A percentile compares a stretch with the other conserved stretches of the same genome.
These are phyloP conservation scores for Trematomus loennbergii DNA, from an alignment of 2,113 vertebrate species.

Conservation along the genomic window DNA sequence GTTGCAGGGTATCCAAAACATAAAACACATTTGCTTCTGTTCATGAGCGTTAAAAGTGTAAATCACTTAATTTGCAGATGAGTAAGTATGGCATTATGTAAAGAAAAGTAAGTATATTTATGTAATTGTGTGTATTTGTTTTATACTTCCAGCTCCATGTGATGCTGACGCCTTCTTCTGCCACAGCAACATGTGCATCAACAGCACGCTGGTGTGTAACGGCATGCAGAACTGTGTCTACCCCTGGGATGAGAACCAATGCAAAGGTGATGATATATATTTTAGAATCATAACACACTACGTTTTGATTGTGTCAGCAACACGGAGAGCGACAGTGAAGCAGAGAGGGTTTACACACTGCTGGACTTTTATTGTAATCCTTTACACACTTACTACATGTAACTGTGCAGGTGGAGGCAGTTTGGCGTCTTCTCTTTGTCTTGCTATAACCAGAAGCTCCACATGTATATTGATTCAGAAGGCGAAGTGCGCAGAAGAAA, in stretches of 20 bases:
- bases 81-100: neutral
- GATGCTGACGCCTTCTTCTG: constrained; percentile 97
- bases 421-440: no score
- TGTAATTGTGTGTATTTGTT: constrained; percentile 1
- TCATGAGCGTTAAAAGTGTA: neutral
- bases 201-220: constrained; percentile 97
- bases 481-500: no score
- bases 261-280: constrained; percentile 88
- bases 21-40: neutral
- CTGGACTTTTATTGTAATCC: no score
- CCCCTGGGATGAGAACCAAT: constrained; percentile 99
- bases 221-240: constrained; percentile 99
- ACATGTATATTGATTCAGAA: no score
- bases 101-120: neutral
- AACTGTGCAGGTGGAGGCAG: no score
- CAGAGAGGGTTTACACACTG: neutral
- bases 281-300: no score
- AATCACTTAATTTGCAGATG: neutral
- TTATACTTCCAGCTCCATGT: constrained; percentile 89
- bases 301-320: constrained; percentile 45
- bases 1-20: constrained; percentile 17
- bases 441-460: no score
- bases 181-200: constrained; percentile 99
- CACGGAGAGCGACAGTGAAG: constrained; percentile 36
- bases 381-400: no score